A percentile compares a stretch with the other conserved stretches of the same genome.
These are phyloP conservation scores for Aplysina aerophoba DNA, from an alignment of 37 sponge, comb jelly and placozoan species.

Conservation along the genomic window DNA sequence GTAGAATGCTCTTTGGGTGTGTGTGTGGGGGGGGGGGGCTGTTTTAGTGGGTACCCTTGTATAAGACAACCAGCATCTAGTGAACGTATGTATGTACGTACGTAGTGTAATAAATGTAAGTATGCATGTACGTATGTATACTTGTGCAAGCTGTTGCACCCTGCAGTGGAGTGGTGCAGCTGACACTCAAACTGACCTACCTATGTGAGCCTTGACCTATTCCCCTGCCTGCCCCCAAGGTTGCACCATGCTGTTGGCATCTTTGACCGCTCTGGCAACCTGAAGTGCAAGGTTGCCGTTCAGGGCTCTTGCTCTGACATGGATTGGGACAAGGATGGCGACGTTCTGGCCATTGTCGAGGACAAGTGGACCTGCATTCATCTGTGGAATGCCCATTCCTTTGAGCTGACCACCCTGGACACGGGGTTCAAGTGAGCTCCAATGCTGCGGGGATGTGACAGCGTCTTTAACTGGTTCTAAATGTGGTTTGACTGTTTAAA, in stretches of 20 bases:
- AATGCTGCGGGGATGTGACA: neutral
- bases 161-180: too few species aligned
- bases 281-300: slow-evolving; percentile 64
- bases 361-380: slow-evolving; percentile 62
- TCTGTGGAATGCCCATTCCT: slow-evolving; percentile 89
- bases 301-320: slow-evolving; percentile 79
- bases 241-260: slow-evolving; percentile 78
- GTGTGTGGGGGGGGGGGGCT: too few species aligned
- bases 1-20: too few species aligned
- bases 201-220: neutral
- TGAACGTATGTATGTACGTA: neutral
- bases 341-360: slow-evolving; percentile 82
- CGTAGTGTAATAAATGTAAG: neutral
- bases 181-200: neutral
- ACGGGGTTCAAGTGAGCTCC: slow-evolving; percentile 87
- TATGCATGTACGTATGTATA: neutral
- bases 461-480: too few species aligned
- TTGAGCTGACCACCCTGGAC: slow-evolving; percentile 73
- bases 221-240: slow-evolving; percentile 33
- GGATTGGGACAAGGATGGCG: slow-evolving; percentile 98
- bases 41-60: too few species aligned
- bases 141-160: neutral
- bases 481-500: too few species aligned
- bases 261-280: slow-evolving; percentile 87
- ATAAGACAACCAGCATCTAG: too few species aligned